Evolutionary conservation across 2,113 vertebrate species (phyloP).

Genomic region (Apteryx owenii): DNA sequence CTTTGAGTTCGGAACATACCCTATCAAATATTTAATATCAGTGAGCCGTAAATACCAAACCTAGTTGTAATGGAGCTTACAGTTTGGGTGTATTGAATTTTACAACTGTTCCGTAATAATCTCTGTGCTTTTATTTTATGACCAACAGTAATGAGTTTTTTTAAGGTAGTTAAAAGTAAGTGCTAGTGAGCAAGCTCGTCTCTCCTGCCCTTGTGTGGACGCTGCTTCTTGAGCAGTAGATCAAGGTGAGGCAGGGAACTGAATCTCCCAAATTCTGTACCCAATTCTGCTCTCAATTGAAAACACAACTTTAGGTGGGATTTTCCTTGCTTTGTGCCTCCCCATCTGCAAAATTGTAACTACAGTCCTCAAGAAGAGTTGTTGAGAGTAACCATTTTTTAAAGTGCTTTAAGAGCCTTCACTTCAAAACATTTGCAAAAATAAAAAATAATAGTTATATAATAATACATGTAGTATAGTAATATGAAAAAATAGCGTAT

Average conservation of each 20-base stretch:
- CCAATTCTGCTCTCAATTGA: accelerated
- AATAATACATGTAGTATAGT: not conserved
- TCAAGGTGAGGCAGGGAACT: not conserved
- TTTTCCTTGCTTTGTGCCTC: not conserved
- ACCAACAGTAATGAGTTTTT: not conserved
- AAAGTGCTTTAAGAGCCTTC: not conserved
- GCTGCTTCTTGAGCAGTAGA: not conserved
- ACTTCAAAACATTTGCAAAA: not conserved
- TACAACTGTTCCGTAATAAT: not conserved
- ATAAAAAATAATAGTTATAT: not conserved
- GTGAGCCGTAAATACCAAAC: not conserved
- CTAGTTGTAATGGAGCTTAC: not conserved
- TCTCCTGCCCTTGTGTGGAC: accelerated
- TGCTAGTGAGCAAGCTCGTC: not conserved
- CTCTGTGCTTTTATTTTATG: not conserved
- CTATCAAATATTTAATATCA: not conserved
- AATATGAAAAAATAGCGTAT: not conserved
- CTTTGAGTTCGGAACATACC: not conserved
- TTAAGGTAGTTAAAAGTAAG: not conserved
- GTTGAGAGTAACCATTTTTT: too few relatives aligned
- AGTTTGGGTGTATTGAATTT: not conserved
- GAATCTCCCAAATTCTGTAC: accelerated
- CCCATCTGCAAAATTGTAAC: not conserved
- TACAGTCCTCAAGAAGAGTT: not conserved
- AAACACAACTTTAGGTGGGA: accelerated